A percentile compares a stretch with the other conserved stretches of the same genome.
phyloP scores from a whole-genome alignment of 2,888 invertebrate species.

The Eurytoma adleriae region DNA sequence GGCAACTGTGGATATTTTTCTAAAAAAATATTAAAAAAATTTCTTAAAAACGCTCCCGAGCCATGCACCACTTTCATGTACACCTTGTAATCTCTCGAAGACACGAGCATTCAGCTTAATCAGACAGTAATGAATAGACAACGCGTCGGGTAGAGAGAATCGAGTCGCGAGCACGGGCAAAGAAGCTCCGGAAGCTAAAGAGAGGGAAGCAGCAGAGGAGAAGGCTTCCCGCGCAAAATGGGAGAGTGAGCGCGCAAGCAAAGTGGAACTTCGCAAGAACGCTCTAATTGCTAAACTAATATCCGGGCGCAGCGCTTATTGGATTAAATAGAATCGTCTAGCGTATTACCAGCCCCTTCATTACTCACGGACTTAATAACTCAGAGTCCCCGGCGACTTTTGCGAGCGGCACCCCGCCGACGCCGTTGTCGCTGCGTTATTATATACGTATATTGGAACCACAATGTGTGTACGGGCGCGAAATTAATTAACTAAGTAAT shows the following conservation, averaged over 20 bases:
- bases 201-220: not conserved
- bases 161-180: not conserved
- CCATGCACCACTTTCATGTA: constrained; percentile 16
- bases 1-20: no score
- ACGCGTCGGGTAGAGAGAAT: constrained; percentile 15
- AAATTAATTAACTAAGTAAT: constrained; percentile 63
- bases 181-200: not conserved
- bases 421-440: constrained; percentile 6
- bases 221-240: not conserved
- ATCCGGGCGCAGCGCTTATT: constrained; percentile 60
- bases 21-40: no score
- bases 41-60: no score
- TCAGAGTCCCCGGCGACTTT: constrained; percentile 46
- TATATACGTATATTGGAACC: constrained; percentile 45
- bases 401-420: constrained; percentile 1
- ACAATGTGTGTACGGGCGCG: constrained; percentile 52
- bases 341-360: constrained; percentile 59
- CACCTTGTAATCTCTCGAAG: not conserved
- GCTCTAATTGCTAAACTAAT: constrained; percentile 64
- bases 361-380: constrained; percentile 61
- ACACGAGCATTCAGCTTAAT: not conserved
- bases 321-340: constrained; percentile 62
- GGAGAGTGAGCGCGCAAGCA: constrained; percentile 21
- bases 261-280: constrained; percentile 57
- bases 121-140: constrained; percentile 41